These are phyloP conservation scores for Notothenia coriiceps DNA, from an alignment of 2,113 vertebrate species.

Conservation along the genomic window DNA sequence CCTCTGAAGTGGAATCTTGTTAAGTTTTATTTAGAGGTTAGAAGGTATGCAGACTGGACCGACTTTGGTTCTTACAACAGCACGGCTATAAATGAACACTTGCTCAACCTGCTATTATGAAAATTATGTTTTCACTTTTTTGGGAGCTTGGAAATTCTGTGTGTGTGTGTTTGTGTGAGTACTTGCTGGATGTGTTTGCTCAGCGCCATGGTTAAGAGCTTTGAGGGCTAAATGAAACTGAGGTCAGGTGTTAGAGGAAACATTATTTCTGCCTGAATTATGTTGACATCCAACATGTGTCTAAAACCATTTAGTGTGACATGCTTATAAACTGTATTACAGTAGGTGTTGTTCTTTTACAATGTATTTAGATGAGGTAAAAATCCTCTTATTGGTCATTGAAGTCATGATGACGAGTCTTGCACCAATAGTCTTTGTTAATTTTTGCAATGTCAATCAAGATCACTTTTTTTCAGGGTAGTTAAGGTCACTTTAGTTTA, in stretches of 20 bases:
- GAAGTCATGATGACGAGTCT: not conserved
- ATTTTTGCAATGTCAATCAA: too few relatives aligned
- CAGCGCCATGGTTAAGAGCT: constrained; percentile 24
- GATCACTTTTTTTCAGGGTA: too few relatives aligned
- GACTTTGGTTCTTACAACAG: constrained; percentile 59
- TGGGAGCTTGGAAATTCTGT: constrained; percentile 51
- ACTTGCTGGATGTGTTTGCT: constrained; percentile 39
- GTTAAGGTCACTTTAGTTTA: too few relatives aligned
- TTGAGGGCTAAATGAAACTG: constrained; percentile 33
- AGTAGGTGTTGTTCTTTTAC: not conserved
- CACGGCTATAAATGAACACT: constrained; percentile 73
- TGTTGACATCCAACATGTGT: not conserved
- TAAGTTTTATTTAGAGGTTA: constrained; percentile 64
- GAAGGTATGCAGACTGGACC: constrained; percentile 61
- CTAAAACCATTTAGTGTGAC: not conserved
- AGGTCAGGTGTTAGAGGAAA: constrained; percentile 40
- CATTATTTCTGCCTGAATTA: not conserved
- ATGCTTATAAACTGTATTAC: not conserved
- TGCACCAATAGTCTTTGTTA: too few relatives aligned
- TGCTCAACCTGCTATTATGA: constrained; percentile 78
- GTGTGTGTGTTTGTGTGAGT: constrained; percentile 21
- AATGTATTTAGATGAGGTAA: not conserved
- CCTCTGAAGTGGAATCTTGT: constrained; percentile 61
- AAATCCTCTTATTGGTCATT: not conserved
- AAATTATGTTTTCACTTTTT: constrained; percentile 74